Conservation (phyloP, 1,140 invertebrate species). For the Planococcus citri region DNA sequence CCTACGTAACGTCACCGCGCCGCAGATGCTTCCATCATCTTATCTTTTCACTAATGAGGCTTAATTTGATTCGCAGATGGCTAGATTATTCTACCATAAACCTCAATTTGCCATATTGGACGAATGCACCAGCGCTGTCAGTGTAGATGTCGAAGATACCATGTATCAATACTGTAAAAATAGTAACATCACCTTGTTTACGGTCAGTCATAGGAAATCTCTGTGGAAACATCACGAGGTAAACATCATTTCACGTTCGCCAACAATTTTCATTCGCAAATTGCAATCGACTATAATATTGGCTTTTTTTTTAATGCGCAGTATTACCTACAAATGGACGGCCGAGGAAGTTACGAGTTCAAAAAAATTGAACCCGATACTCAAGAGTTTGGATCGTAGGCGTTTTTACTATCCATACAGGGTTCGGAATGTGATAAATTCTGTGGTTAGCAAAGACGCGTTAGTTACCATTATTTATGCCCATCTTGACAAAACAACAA, state of each 20-base stretch:
- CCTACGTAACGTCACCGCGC: not conserved
- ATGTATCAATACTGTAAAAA: constrained; percentile 89
- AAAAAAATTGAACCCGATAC: constrained; percentile 71
- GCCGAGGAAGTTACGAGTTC: constrained; percentile 76
- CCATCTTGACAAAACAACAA: not conserved
- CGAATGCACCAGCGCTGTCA: constrained; percentile 96
- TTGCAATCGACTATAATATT: too few species aligned
- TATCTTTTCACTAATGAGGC: not conserved
- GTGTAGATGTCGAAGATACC: constrained; percentile 90
- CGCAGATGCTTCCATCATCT: not conserved
- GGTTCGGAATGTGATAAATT: not conserved
- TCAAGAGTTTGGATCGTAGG: constrained; percentile 74
- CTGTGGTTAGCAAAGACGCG: not conserved
- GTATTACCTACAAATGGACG: constrained; percentile 90
- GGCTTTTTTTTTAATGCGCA: not conserved
- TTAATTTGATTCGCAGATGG: constrained; percentile 57
- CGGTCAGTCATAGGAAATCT: constrained; percentile 90
- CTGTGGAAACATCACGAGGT: constrained; percentile 93
- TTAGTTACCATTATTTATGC: not conserved
- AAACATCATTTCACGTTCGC: too few species aligned
- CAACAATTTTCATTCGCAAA: not conserved
- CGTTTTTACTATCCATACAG: not conserved
- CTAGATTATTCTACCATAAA: constrained; percentile 86
- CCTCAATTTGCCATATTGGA: constrained; percentile 98
- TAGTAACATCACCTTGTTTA: constrained; percentile 89